These are phyloP conservation scores for Lucifuga dentata DNA, from an alignment of 2,113 vertebrate species.

Conservation along the genomic window DNA sequence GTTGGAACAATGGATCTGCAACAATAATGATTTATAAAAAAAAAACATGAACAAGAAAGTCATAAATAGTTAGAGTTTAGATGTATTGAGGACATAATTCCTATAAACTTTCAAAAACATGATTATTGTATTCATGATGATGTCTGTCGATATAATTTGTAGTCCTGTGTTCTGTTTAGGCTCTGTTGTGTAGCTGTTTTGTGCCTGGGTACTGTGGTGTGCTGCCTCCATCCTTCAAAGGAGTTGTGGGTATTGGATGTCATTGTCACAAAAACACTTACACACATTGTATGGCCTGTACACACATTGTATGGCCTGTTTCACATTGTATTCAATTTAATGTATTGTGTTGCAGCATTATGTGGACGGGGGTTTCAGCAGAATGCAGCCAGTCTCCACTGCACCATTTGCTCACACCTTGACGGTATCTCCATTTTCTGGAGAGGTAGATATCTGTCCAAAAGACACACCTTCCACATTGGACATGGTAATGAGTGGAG, in stretches of 20 bases:
- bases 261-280: neutral
- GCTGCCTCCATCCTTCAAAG: slow-evolving; percentile 83
- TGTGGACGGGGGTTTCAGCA: slow-evolving; percentile 89
- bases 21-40: no score
- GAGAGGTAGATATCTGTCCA: slow-evolving; percentile 91
- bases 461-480: slow-evolving; percentile 76
- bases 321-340: no score
- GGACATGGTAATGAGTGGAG: slow-evolving; percentile 83
- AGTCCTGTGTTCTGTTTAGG: slow-evolving; percentile 72
- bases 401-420: slow-evolving; percentile 72
- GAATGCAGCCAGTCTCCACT: slow-evolving; percentile 85
- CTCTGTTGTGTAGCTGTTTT: slow-evolving; percentile 92
- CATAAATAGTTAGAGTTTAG: no score
- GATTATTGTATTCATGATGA: no score
- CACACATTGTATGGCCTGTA: neutral
- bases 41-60: no score
- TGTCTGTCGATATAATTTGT: no score
- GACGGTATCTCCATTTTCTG: slow-evolving; percentile 91
- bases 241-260: slow-evolving; percentile 68
- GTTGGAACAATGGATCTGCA: neutral
- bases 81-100: no score
- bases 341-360: slow-evolving; percentile 81
- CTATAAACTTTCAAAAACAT: no score
- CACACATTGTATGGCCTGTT: neutral
- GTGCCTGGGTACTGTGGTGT: slow-evolving; percentile 90